phyloP scores from a whole-genome alignment of 2,888 invertebrate species.

The Cremastinae sp. region DNA sequence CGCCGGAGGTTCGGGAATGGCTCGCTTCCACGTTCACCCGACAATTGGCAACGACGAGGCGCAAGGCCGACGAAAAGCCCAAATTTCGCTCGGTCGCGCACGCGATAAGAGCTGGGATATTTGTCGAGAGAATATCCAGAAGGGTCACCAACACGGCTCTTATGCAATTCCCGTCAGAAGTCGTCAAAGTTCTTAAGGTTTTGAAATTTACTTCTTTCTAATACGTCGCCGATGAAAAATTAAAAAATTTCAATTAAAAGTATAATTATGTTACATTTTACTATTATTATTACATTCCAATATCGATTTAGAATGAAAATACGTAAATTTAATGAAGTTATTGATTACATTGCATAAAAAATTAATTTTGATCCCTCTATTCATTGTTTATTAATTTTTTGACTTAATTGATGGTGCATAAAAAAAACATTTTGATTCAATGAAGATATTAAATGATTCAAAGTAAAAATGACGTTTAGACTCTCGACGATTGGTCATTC shows the following conservation, averaged over 20 bases:
- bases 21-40: conserved; percentile 97
- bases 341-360: conserved; percentile 1
- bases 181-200: conserved; percentile 93
- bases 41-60: conserved; percentile 89
- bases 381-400: conserved; percentile 2
- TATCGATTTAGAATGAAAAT: no score
- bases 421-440: no score
- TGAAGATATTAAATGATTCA: no score
- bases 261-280: no score
- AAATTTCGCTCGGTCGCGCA: conserved; percentile 97
- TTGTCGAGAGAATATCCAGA: conserved; percentile 96
- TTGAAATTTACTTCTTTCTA: background rate
- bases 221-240: no score
- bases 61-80: conserved; percentile 90
- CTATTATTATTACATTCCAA: no score
- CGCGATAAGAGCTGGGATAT: conserved; percentile 97
- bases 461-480: conserved; percentile 82
- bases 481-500: conserved; percentile 96
- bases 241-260: background rate
- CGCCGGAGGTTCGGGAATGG: conserved; percentile 98
- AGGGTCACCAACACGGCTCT: conserved; percentile 89
- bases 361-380: background rate
- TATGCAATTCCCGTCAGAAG: conserved; percentile 93
- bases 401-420: no score
- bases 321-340: background rate